Evolutionary conservation across 2,888 invertebrate genomes (phyloP).

Genomic region (Gerris lacustris): DNA sequence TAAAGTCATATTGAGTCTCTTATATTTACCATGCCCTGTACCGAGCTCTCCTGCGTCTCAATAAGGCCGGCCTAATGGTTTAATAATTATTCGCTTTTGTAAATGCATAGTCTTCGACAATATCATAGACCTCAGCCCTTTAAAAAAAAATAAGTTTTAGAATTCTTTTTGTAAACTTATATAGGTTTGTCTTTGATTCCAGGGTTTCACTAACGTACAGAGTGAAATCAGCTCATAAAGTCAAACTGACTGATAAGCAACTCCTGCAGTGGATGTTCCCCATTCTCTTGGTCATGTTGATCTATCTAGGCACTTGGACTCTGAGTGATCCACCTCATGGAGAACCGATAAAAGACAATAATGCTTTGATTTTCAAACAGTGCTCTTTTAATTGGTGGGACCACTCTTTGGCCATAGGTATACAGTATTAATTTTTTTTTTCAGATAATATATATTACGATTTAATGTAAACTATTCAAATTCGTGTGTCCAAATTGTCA

Average conservation of each 20-base stretch:
- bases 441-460: background rate
- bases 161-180: too few relatives aligned
- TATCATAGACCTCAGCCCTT: too few relatives aligned
- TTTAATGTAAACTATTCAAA: background rate
- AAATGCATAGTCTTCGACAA: too few relatives aligned
- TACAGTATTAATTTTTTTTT: constrained; percentile 20
- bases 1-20: too few relatives aligned
- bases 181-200: constrained; percentile 31
- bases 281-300: constrained; percentile 75
- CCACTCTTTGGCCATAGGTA: constrained; percentile 79
- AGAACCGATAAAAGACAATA: constrained; percentile 62
- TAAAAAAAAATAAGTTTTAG: too few relatives aligned
- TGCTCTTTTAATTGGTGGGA: constrained; percentile 92
- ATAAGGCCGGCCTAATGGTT: too few relatives aligned
- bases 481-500: background rate
- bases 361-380: constrained; percentile 71
- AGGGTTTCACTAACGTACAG: constrained; percentile 85
- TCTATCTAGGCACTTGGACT: constrained; percentile 83
- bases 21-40: too few relatives aligned
- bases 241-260: constrained; percentile 84
- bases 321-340: constrained; percentile 73
- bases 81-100: too few relatives aligned
- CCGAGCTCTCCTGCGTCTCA: too few relatives aligned
- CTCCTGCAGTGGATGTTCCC: constrained; percentile 87
- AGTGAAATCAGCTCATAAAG: constrained; percentile 84